Evolutionary conservation across 2,888 invertebrate genomes (phyloP).

Genomic region (Homarus gammarus): DNA sequence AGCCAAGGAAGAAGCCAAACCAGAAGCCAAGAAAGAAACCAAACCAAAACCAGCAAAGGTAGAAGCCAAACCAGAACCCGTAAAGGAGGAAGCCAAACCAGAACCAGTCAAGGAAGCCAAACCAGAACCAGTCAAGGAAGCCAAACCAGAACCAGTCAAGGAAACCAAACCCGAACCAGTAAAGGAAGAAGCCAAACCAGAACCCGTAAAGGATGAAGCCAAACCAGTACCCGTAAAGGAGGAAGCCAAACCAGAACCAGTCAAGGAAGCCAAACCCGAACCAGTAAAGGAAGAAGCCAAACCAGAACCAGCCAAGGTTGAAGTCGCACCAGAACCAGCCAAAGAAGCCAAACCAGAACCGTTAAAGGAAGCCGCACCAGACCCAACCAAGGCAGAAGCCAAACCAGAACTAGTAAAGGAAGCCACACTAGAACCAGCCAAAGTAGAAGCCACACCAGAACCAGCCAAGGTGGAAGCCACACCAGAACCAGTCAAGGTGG

Average conservation of each 20-base stretch:
- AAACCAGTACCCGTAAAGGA: constrained; percentile 20
- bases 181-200: background rate
- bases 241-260: constrained; percentile 26
- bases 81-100: constrained; percentile 2
- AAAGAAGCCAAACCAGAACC: background rate
- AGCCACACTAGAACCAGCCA: background rate
- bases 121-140: constrained; percentile 10
- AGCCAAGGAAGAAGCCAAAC: background rate
- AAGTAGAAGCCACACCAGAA: background rate
- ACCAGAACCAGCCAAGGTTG: background rate
- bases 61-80: background rate
- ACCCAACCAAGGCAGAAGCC: background rate
- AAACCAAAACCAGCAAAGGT: background rate
- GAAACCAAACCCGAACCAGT: background rate
- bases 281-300: background rate
- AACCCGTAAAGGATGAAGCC: background rate
- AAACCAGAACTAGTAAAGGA: background rate
- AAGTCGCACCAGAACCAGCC: background rate
- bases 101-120: background rate
- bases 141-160: constrained; percentile 17
- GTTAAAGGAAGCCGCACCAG: background rate
- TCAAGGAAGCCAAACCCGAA: background rate
- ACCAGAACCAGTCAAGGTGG: background rate
- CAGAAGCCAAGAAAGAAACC: background rate
- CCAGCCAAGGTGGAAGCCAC: background rate